Base-by-base conservation (phyloP, 2,888 invertebrate genomes). In the Melanotus villosus region DNA sequence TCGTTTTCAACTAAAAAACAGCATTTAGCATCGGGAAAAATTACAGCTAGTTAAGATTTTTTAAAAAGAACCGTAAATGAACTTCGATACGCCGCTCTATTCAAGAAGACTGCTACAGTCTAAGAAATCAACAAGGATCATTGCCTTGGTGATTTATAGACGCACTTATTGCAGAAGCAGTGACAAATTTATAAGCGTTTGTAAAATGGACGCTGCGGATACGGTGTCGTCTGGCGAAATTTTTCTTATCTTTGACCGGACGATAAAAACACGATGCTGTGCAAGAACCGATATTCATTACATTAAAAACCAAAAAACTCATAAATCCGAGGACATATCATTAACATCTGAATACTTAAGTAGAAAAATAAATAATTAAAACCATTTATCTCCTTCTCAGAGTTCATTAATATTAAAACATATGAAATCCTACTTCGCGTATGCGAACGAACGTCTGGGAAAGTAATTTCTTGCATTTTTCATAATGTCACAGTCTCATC, bases 111-210 rank as follows among this genome's bases (percentile, higher is more conserved):
- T 26, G 30, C 30, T 45, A 21, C 52, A 52, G 36, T 56, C 56
- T 21, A 38, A 23, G 43, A 30, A 64, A 64, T 41, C 56, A 38
- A 18, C 41, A 64, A 64, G 56, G 64, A 64, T 64, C 64, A 64
- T 64, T 64, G 56, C 64, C 4, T 30, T 43, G 10, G 41, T 43
- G 64, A 64, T 64, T 64, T 64, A 64, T 64, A 10, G 54, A 19
- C 14, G 32, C 64, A 64, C 43, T 56, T 43, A 64, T 64, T 54
- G 41, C 43, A 45, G 43, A 43, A 64, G 32, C 56, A 56, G 41
- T 54, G 56, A 64, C 64, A 64, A 64, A 54, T 64, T 54, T 14
- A 54, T 23, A 64, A 54, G n/a, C 56, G 21, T 56, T 38, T 38
- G 38, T 36, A 38, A 56, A 38, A 34, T 38, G 56, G 56, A 56